A percentile compares a stretch with the other conserved stretches of the same genome.
Evolutionary conservation across 2,888 invertebrate species (phyloP).

Genomic region (Nomada lathburiana): DNA sequence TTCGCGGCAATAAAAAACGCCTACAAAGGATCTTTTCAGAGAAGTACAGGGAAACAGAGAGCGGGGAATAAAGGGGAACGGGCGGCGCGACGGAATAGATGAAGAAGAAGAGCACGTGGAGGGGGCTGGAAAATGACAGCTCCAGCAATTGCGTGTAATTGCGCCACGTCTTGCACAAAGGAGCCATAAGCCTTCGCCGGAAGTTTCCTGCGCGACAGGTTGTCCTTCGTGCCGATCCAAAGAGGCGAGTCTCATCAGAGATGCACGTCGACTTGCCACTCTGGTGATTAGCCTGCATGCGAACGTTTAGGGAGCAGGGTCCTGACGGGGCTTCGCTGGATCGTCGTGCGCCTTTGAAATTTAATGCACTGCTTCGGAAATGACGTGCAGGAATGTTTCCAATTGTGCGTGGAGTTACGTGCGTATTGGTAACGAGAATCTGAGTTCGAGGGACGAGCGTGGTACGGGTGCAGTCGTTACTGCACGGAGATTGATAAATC

Average conservation of each 20-base stretch:
- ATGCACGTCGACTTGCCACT: conserved; percentile 65
- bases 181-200: conserved; percentile 62
- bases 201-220: conserved; percentile 62
- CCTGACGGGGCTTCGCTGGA: conserved; percentile 4
- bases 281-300: conserved; percentile 59
- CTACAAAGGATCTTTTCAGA: conserved; percentile 66
- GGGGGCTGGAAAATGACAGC: conserved; percentile 66
- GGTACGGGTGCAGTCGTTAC: too few species aligned
- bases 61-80: conserved; percentile 20
- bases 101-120: background rate
- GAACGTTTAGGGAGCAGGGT: conserved; percentile 44
- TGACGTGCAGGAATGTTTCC: background rate
- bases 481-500: too few species aligned
- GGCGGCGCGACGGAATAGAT: background rate
- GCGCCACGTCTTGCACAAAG: conserved; percentile 69
- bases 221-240: conserved; percentile 59
- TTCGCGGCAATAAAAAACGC: conserved; percentile 71
- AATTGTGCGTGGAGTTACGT: background rate
- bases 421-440: background rate
- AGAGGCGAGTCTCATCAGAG: conserved; percentile 64
- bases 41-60: conserved; percentile 44
- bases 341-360: conserved; percentile 29
- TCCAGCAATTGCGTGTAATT: conserved; percentile 69
- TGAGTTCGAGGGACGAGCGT: background rate
- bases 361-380: conserved; percentile 25